Conservation (phyloP, 2,113 vertebrate genomes). For the Enhydra lutris region DNA sequence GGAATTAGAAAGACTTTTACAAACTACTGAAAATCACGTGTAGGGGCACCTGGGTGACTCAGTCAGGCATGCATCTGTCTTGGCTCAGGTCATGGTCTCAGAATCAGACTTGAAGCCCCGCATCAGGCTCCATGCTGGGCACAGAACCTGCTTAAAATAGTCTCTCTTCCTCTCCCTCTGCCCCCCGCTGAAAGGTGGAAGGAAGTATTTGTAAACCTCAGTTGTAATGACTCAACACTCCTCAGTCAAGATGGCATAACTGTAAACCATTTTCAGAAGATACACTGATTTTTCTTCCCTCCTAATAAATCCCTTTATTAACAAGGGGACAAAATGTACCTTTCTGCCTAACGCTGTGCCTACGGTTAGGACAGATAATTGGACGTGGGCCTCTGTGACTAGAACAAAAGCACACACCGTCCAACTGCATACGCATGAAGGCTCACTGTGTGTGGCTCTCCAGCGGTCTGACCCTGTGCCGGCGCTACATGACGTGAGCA, state of each 20-base stretch:
- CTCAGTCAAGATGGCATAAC: background rate
- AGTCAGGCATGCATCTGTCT: background rate
- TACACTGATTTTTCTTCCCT: background rate
- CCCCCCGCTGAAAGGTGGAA: background rate
- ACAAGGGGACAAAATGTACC: background rate
- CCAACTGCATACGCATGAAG: background rate
- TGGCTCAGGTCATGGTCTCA: background rate
- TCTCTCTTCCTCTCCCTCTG: background rate
- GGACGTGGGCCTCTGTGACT: background rate
- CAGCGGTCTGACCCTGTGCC: background rate
- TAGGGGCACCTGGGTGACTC: background rate
- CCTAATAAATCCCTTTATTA: background rate
- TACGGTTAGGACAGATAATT: background rate
- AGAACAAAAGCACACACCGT: background rate
- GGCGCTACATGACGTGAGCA: background rate
- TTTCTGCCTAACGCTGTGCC: background rate
- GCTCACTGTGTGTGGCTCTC: background rate
- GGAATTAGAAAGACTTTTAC: background rate
- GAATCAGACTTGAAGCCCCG: background rate
- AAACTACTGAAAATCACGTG: background rate
- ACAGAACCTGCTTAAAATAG: background rate
- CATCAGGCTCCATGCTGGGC: background rate
- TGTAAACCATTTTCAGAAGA: background rate
- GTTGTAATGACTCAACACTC: background rate
- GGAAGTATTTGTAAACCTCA: background rate